phyloP scores from a whole-genome alignment of 2,797 vertebrate genomes.

The Pelobates cultripes region DNA sequence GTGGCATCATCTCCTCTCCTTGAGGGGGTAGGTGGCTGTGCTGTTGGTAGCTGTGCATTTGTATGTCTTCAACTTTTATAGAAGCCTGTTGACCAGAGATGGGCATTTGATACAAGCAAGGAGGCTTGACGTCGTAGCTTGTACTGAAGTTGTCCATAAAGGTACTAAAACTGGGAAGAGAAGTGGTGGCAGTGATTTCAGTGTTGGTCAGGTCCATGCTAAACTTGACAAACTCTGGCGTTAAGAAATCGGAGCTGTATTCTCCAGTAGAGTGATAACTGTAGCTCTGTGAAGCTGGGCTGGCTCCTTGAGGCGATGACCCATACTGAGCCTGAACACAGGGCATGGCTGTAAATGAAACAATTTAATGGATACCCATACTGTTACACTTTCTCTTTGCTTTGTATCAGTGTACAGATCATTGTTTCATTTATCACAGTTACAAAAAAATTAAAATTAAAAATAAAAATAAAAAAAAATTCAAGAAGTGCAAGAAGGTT shows the following conservation, averaged over 20 bases:
- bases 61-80: slow-evolving; percentile 98
- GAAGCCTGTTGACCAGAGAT: slow-evolving; percentile 93
- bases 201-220: slow-evolving; percentile 99
- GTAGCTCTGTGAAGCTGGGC: slow-evolving; percentile 94
- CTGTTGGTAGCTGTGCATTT: slow-evolving; percentile 95
- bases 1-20: slow-evolving; percentile 94
- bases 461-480: not conserved
- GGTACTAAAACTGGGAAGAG: slow-evolving; percentile 85
- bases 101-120: slow-evolving; percentile 97
- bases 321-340: slow-evolving; percentile 97
- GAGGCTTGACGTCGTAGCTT: slow-evolving; percentile 91
- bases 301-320: slow-evolving; percentile 95
- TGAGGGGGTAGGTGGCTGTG: slow-evolving; percentile 90
- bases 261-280: slow-evolving; percentile 90
- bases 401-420: slow-evolving; percentile 53
- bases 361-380: slow-evolving; percentile 73
- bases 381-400: slow-evolving; percentile 60
- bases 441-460: not conserved
- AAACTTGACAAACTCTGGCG: slow-evolving; percentile 98
- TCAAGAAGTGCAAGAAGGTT: not conserved
- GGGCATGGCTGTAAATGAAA: slow-evolving; percentile 89
- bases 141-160: slow-evolving; percentile 86
- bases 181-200: slow-evolving; percentile 87
- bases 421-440: slow-evolving; percentile 31
- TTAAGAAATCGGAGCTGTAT: slow-evolving; percentile 95